These are phyloP conservation scores for Cheilosia variabilis DNA, from an alignment of 2,888 invertebrate genomes.

Conservation along the genomic window DNA sequence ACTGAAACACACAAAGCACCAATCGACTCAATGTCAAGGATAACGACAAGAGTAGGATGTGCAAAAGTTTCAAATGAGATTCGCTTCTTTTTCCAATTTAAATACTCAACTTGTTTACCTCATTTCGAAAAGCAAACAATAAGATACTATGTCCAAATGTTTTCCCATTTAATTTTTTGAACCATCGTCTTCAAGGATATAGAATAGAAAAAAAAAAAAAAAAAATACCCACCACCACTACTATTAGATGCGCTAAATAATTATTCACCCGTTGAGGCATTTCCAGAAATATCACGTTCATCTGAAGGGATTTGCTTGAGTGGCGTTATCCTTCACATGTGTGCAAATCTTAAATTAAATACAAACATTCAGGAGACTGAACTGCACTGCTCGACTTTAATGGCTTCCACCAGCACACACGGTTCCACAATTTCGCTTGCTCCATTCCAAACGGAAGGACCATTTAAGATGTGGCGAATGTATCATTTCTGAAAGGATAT, in stretches of 20 bases:
- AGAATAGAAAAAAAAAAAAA: constrained; percentile 1
- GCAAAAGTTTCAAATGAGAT: constrained; percentile 16
- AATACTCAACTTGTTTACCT: constrained; percentile 49
- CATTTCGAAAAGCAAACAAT: constrained; percentile 52
- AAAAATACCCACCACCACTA: neutral
- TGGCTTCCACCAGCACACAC: constrained; percentile 34
- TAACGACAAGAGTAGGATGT: neutral
- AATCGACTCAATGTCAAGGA: constrained; percentile 29
- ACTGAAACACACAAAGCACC: neutral
- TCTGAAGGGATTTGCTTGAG: constrained; percentile 53
- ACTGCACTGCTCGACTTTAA: constrained; percentile 43
- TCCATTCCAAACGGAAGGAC: constrained; percentile 18
- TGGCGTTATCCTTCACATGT: constrained; percentile 9
- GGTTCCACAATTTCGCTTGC: neutral
- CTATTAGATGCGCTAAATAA: constrained; percentile 49
- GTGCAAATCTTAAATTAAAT: constrained; percentile 46
- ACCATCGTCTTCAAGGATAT: constrained; percentile 39
- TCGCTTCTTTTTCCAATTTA: constrained; percentile 26
- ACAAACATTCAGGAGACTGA: constrained; percentile 52
- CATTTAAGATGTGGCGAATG: constrained; percentile 39
- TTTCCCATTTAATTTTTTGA: neutral
- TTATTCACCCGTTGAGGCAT: constrained; percentile 46
- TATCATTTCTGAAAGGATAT: constrained; percentile 54
- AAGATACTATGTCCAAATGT: neutral
- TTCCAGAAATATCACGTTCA: constrained; percentile 49